phyloP scores from a whole-genome alignment of 1,140 invertebrate species.

The Tetraneura akinire region DNA sequence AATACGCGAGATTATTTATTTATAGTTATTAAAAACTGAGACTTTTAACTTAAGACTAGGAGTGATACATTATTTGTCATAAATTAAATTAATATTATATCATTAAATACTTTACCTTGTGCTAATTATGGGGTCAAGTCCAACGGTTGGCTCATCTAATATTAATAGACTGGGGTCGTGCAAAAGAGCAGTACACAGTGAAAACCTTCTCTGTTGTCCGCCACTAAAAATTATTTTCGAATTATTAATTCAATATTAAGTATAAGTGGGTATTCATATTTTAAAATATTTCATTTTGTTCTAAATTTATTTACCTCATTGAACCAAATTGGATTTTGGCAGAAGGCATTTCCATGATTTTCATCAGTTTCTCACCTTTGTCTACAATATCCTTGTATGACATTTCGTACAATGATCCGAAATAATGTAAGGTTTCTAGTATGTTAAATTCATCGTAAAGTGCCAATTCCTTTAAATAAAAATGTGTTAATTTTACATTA shows the following conservation, averaged over 20 bases:
- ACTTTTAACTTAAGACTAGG: too few relatives aligned
- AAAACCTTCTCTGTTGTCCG: conserved; percentile 82
- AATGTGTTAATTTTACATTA: too few relatives aligned
- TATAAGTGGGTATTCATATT: not conserved
- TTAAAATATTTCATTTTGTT: not conserved
- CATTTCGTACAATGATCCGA: conserved; percentile 50
- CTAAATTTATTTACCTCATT: conserved; percentile 31
- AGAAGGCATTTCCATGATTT: conserved; percentile 41
- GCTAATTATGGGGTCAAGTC: conserved; percentile 82
- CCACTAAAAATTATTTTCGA: conserved; percentile 64
- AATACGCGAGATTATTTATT: too few relatives aligned
- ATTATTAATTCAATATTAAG: not conserved
- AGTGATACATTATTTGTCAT: too few relatives aligned
- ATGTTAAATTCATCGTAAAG: conserved; percentile 51
- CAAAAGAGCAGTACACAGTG: conserved; percentile 80
- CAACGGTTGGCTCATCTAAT: conserved; percentile 89
- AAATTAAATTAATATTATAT: too few relatives aligned
- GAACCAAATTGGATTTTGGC: conserved; percentile 24
- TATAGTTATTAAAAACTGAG: too few relatives aligned
- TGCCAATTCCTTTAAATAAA: conserved; percentile 30
- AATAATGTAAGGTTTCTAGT: conserved; percentile 50
- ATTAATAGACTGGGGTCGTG: conserved; percentile 85
- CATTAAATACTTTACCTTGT: conserved; percentile 59
- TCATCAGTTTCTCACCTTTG: conserved; percentile 34
- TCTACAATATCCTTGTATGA: conserved; percentile 14